These are phyloP conservation scores for Toxotes chatareus DNA, from an alignment of 2,113 vertebrate genomes.

Conservation along the genomic window DNA sequence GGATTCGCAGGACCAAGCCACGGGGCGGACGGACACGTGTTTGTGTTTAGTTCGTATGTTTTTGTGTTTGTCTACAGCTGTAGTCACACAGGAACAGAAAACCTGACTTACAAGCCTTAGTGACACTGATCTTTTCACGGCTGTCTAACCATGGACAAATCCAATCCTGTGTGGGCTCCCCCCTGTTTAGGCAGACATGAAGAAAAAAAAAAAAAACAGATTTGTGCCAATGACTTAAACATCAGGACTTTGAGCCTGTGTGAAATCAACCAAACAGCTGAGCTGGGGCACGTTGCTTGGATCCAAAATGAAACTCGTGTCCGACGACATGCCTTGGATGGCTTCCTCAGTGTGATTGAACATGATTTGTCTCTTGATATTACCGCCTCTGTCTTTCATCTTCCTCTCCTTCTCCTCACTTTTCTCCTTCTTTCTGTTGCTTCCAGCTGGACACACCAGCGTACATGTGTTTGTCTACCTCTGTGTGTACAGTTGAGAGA, in stretches of 20 bases:
- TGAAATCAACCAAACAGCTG: conserved; percentile 43
- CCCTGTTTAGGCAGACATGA: conserved; percentile 20
- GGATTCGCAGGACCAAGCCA: not conserved
- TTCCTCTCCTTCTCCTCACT: not conserved
- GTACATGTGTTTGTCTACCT: not conserved
- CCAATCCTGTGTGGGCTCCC: not conserved
- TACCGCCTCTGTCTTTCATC: conserved; percentile 16
- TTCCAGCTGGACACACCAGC: not conserved
- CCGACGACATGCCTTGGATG: conserved; percentile 7
- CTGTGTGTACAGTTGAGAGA: not conserved
- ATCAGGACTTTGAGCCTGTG: conserved; percentile 17
- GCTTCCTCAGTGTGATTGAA: conserved; percentile 12
- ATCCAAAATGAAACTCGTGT: conserved; percentile 10
- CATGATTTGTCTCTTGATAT: conserved; percentile 37
- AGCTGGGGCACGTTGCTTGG: not conserved
- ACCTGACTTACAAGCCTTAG: conserved; percentile 13
- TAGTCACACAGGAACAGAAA: conserved; percentile 8
- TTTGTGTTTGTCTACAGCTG: conserved; percentile 11
- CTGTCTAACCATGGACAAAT: conserved; percentile 22
- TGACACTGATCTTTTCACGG: conserved; percentile 17
- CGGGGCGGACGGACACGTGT: not conserved
- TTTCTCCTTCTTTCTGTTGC: conserved; percentile 1
- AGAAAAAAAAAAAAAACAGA: conserved; percentile 5
- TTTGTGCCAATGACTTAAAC: conserved; percentile 21
- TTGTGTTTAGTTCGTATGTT: conserved; percentile 16